These are phyloP conservation scores for Neostethus bicornis DNA, from an alignment of 2,797 vertebrate species.

Conservation along the genomic window DNA sequence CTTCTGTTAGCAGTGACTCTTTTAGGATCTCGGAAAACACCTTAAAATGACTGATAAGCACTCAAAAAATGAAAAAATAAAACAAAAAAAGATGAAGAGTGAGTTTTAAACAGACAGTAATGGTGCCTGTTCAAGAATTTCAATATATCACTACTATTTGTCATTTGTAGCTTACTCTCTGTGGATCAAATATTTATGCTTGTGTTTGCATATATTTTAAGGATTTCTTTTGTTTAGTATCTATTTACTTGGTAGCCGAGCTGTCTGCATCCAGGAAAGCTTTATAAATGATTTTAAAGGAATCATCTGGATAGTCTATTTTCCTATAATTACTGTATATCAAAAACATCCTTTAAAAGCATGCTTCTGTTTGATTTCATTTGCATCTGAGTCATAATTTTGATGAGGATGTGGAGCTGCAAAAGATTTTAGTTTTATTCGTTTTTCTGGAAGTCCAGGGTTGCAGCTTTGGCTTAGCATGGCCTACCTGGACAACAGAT, in stretches of 20 bases:
- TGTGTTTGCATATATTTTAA: constrained; percentile 87
- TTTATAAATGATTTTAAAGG: constrained; percentile 82
- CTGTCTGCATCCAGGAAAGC: constrained; percentile 84
- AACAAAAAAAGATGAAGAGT: constrained; percentile 61
- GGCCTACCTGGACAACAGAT: constrained; percentile 39
- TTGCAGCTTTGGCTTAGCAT: constrained; percentile 50
- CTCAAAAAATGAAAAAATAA: constrained; percentile 34
- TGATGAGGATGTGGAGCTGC: constrained; percentile 66
- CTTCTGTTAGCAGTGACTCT: constrained; percentile 86
- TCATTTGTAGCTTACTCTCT: constrained; percentile 86
- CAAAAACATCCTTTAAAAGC: constrained; percentile 83
- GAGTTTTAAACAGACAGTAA: constrained; percentile 75
- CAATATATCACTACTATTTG: constrained; percentile 85
- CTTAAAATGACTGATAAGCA: constrained; percentile 87
- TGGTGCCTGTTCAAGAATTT: constrained; percentile 82
- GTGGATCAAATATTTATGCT: constrained; percentile 88
- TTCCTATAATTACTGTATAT: constrained; percentile 84
- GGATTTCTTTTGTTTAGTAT: constrained; percentile 82
- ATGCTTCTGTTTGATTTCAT: constrained; percentile 82
- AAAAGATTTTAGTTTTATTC: constrained; percentile 73
- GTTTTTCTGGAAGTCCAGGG: constrained; percentile 61
- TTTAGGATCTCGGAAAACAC: constrained; percentile 88
- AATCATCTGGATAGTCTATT: constrained; percentile 83
- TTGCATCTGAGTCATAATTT: constrained; percentile 74
- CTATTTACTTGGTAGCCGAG: constrained; percentile 84